Base-by-base conservation (phyloP, 1,140 invertebrate species). In the Cylas formicarius region DNA sequence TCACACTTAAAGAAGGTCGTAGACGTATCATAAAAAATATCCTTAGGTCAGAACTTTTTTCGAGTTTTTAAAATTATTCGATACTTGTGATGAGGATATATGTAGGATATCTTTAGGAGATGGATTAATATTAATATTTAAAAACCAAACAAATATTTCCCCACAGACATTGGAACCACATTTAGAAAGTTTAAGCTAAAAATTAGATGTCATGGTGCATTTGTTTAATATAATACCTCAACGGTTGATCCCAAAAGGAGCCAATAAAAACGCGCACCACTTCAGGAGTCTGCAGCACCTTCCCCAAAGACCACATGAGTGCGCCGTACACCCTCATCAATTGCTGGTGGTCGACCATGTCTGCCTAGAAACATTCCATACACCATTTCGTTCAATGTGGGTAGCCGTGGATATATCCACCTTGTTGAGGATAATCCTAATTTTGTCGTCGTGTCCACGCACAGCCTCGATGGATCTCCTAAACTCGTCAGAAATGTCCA, bases 241-340 rank as follows among this genome's bases (percentile, higher is more conserved):
- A 67, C 1, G 84, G 82, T 51, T 84, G 70, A 61, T 85, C 80
- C 83, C 83, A 87, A 63, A 85, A 87, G 17, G 80, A 81, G n/a
- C 84, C 84, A 53, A 87, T 80, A 60, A 84, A 88, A 0, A 88
- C 84, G 52, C 83, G 61, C 2, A 80, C 77, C 7, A 88, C 85
- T 73, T 88, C 84, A 6, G 85, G 85, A 13, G 82, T 86, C 57
- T 81, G 76, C 13, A 88, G 33, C 8, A 68, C 76, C 66, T 82
- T 82, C 29, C 81, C 84, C n/a, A 88, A 63, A 3, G 82, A 84
- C 84, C 84, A 85, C 82, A 85, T 85, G 14, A 85, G 65, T 10
- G 82, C 82, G 14, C 82, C 82, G 60, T 85, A 85, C 1, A 85
- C 82, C 49, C 82, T 55, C 80, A 85, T 84, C 29, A 85, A 58